These are phyloP conservation scores for Diacarnus erythraeanus DNA, from an alignment of 37 sponge, comb jelly and placozoan genomes.

Conservation along the genomic window DNA sequence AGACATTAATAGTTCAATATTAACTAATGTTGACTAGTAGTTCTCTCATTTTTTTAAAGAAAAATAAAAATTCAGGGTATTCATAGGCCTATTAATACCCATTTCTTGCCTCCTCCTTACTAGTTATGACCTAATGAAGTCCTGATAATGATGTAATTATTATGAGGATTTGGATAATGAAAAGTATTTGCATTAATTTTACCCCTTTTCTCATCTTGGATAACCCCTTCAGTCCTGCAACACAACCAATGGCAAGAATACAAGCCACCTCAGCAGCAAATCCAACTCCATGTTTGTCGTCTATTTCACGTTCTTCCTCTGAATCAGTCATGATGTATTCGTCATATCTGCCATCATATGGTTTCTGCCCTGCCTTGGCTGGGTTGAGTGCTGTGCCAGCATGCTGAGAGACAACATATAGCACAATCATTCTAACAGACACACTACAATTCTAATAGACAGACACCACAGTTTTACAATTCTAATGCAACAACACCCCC, in stretches of 20 bases:
- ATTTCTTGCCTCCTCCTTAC: too few relatives aligned
- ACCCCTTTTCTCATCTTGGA: constrained; percentile 39
- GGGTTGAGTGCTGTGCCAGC: constrained; percentile 45
- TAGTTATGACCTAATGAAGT: too few relatives aligned
- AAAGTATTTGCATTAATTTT: neutral
- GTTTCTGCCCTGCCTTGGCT: constrained; percentile 6
- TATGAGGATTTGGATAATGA: too few relatives aligned
- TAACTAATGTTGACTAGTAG: too few relatives aligned
- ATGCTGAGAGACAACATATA: neutral
- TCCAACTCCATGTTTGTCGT: constrained; percentile 37
- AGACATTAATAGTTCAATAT: too few relatives aligned
- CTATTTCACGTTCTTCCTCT: constrained; percentile 48
- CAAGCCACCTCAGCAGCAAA: constrained; percentile 53
- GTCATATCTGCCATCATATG: constrained; percentile 65
- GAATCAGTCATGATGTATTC: constrained; percentile 62
- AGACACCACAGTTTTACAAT: too few relatives aligned
- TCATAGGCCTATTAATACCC: too few relatives aligned
- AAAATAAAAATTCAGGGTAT: too few relatives aligned
- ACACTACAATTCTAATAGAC: too few relatives aligned
- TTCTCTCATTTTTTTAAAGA: too few relatives aligned
- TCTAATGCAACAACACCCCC: too few relatives aligned
- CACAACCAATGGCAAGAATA: constrained; percentile 49
- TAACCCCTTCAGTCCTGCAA: constrained; percentile 52
- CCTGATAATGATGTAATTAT: too few relatives aligned
- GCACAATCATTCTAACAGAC: neutral